Evolutionary conservation across 2,888 invertebrate species (phyloP).

Genomic region (Belgica antarctica): DNA sequence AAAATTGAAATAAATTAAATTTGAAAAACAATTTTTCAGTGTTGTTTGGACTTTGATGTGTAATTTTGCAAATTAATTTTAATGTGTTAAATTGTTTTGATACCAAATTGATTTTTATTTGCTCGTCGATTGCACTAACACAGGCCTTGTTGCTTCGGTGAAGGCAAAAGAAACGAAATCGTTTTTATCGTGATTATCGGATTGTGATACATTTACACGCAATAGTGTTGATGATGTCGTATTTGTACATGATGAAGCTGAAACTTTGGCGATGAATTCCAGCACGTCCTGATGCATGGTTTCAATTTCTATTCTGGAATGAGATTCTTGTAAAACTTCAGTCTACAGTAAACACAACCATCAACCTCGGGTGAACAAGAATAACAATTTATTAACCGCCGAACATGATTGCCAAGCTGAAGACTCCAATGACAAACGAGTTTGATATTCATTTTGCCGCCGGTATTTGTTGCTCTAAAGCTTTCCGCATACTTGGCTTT

Average conservation of each 20-base stretch:
- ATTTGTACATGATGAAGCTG: no score
- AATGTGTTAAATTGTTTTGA: conserved; percentile 38
- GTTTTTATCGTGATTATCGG: not conserved
- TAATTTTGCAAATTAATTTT: conserved; percentile 35
- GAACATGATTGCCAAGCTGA: no score
- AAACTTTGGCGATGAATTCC: no score
- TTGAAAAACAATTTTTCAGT: not conserved
- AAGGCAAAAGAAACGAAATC: not conserved
- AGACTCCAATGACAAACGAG: not conserved
- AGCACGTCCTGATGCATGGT: no score
- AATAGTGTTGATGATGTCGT: no score
- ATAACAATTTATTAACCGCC: no score
- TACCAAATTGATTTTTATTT: conserved; percentile 37
- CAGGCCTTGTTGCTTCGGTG: not conserved
- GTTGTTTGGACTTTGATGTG: conserved; percentile 24
- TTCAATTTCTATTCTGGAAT: no score
- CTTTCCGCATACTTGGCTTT: not conserved
- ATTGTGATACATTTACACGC: not conserved
- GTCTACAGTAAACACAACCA: no score
- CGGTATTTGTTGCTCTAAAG: conserved; percentile 15
- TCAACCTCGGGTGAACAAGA: no score
- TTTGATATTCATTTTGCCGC: conserved; percentile 1
- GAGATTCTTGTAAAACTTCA: no score
- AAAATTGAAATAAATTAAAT: conserved; percentile 32
- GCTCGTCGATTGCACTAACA: not conserved